Conservation (phyloP, 1,140 invertebrate species). For the Papilio xuthus region DNA sequence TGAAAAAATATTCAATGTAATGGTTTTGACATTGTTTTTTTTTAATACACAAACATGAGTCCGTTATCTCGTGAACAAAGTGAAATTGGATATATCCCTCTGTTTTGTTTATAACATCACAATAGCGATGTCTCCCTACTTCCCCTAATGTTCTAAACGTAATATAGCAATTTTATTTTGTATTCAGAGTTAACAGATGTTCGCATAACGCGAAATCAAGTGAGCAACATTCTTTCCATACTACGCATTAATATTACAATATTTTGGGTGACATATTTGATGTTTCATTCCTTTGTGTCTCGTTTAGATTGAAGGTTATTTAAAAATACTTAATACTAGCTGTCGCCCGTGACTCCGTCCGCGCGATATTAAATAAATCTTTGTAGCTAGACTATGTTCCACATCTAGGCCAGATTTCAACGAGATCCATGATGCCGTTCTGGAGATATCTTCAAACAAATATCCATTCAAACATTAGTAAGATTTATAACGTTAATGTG, state of each 20-base stretch:
- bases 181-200: slow-evolving; percentile 23
- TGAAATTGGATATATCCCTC: slow-evolving; percentile 8
- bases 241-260: slow-evolving; percentile 7
- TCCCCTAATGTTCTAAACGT: slow-evolving; percentile 15
- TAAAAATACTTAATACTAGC: background rate
- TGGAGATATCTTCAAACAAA: too few relatives aligned
- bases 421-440: too few relatives aligned
- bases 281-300: background rate
- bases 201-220: slow-evolving; percentile 17
- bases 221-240: slow-evolving; percentile 17
- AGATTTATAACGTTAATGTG: too few relatives aligned
- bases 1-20: background rate
- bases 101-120: slow-evolving; percentile 16
- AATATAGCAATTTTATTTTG: slow-evolving; percentile 26
- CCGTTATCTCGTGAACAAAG: slow-evolving; percentile 10
- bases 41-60: background rate
- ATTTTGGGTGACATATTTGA: background rate
- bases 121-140: background rate
- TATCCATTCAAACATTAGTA: too few relatives aligned
- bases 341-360: too few relatives aligned
- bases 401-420: too few relatives aligned
- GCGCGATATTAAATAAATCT: too few relatives aligned
- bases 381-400: too few relatives aligned
- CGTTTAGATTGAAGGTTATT: background rate
- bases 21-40: background rate